Base-by-base conservation (phyloP, 2,888 invertebrate genomes). In the Hololepta plana region DNA sequence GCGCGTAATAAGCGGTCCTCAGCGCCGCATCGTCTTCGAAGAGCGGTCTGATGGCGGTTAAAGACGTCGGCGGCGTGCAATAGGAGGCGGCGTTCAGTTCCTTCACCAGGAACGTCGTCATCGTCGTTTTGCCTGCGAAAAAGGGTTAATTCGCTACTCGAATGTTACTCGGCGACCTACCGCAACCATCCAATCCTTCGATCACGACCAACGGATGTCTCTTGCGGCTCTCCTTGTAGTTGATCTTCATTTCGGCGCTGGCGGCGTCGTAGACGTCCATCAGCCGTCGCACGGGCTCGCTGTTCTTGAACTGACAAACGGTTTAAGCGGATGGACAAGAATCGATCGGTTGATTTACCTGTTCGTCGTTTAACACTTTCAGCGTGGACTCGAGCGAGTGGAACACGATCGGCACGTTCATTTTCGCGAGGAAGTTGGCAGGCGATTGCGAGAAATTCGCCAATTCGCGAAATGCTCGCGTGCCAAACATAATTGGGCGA, bases 131-230 rank as follows among this genome's bases (percentile, higher is more conserved):
- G 5, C 58, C 59, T 58, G 26, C 7, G 39, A 39, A 28, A 12
- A 26, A 20, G 22, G 20, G 25, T 16, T 26, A 25, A 2, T 9
- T 10, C 8, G 3, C n/a, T 13, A 10, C 10, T 19, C 10, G 4
- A 24, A 11, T 11, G 17, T 15, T 17, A 17, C 17, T 17, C 6
- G 17, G 17, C 17, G 15, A 21, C 29, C 32, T 42, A 57, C 59
- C 59, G 36, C 50, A 51, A 9, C 57, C 57, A 45, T 60, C 59
- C 4, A 60, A 41, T 3, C 60, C 60, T 47, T 60, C 60, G 10
- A 60, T 37, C 4, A 57, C 51, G 26, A 59, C 50, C 16, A 59
- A 45, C 2, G 57, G 55, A 36, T 52, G 41, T 26, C 39, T 42
- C 32, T 45, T 46, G 13, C 12, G 6, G 5, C 15, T 11, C 10